A percentile compares a stretch with the other conserved stretches of the same genome.
Conservation (phyloP, 2,888 invertebrate genomes). For the Leucophora obtusa region DNA sequence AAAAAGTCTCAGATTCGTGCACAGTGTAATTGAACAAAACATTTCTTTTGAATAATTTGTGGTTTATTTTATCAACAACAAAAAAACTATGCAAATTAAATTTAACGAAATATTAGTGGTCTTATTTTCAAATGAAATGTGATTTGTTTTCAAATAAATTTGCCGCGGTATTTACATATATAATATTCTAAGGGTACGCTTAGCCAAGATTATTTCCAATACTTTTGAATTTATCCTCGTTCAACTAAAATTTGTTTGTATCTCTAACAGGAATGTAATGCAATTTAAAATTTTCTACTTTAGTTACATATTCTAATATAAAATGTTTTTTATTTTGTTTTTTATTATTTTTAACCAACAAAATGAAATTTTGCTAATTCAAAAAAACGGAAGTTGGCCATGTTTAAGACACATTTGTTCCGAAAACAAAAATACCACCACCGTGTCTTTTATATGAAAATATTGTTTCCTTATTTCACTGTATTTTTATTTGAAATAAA, state of each 20-base stretch:
- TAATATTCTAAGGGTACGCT: too few species aligned
- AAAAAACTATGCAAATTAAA: too few species aligned
- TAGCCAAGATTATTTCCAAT: too few species aligned
- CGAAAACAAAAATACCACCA: conserved; percentile 32
- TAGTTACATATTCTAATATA: not conserved
- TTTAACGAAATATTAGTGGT: too few species aligned
- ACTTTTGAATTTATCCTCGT: conserved; percentile 17
- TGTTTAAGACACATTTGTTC: conserved; percentile 66
- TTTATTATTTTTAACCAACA: conserved; percentile 1
- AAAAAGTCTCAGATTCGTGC: too few species aligned
- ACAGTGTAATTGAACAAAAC: too few species aligned
- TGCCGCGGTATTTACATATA: too few species aligned
- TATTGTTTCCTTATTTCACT: conserved; percentile 54
- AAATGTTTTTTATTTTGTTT: conserved; percentile 13
- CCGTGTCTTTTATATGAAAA: conserved; percentile 53
- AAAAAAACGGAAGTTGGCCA: conserved; percentile 66
- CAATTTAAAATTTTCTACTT: conserved; percentile 44
- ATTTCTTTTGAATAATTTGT: too few species aligned
- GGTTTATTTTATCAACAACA: too few species aligned
- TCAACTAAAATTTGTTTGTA: conserved; percentile 7
- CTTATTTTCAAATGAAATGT: too few species aligned
- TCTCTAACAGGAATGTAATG: conserved; percentile 42
- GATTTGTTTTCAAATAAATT: too few species aligned
- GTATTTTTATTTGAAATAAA: not conserved
- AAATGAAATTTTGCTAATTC: conserved; percentile 20